Base-by-base conservation (phyloP, 2,797 vertebrate species). In the Chaetophractus vellerosus region DNA sequence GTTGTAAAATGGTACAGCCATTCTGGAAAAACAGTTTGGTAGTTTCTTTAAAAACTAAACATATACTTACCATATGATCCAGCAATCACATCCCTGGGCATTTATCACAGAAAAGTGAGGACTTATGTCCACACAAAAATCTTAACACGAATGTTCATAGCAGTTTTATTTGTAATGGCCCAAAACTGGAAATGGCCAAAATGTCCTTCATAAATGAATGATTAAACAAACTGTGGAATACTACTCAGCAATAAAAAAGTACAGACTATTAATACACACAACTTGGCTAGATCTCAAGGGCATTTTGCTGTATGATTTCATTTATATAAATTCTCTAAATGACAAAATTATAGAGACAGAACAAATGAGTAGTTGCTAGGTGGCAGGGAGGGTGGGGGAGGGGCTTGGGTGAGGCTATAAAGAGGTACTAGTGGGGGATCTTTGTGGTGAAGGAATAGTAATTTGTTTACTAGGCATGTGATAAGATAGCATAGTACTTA, bases 371-470 rank as follows among this genome's bases (percentile, higher is more conserved):
- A 26, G 31, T 64, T 48, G 48, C 38, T 21, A 26, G 63, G 45
- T 16, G 11, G 2, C 19, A 0, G 66, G 21, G 18, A 5, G 1
- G 31, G 9, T 4, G 2, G 33, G 9, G 7, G 11, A 33, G 38
- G 9, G 11, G 24, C 14, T 3, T 18, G 1, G 0, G 10, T 24
- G 3, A 48, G 41, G 2, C 1, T 2, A 24, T 3, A 6, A 80
- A 90, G 68, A 31, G 31, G 14, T 26, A 9, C 5, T 11, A 7
- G 81, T 19, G 50, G 28, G 8, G 28, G 21, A 15, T 24, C 75
- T 82, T 19, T 12, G 59, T 9, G 48, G 50, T 0, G 1, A 50
- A 4, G 45, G 57, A 3, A 26, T 5, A 23, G 24, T 16, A 38
- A 26, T n/a, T 38, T 64, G 61, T 31, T 14, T 26, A n/a, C 63